Base-by-base conservation (phyloP, 1,140 invertebrate genomes). In the Drosophila tsacasi region DNA sequence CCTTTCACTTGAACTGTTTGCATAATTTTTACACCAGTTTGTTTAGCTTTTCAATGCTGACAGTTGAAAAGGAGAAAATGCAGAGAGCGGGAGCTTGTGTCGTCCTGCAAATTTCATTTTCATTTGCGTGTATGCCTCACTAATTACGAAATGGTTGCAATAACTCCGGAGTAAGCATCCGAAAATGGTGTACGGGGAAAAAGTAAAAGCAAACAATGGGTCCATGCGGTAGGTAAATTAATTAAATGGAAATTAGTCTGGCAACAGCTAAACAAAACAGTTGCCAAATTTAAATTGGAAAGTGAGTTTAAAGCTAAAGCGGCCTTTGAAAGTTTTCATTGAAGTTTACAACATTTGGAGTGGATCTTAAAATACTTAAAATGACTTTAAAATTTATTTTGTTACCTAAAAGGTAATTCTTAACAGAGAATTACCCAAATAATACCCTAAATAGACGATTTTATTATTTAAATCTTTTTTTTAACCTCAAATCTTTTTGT, bases 31-130 rank as follows among this genome's bases (percentile, higher is more conserved):
- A 57, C 73, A 65, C 62, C 52, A 62, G 68, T 83, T 89, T 87
- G 80, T 89, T 74, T 74, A 75, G 83, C 80, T 78, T 74, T 89
- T 78, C 77, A 81, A 30, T 49, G 39, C 52, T 58, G 54, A 77
- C 66, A 84, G 59, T 30, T 76, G 69, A 57, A 60, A 65, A 61
- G 63, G 52, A 47, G 46, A 55, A 60, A 63, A 47, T 37, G 57
- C 47, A 21, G 40, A 60, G 49, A 62, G 15, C 23, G n/a, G 27
- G 60, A 6, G 54, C 17, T 2, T 39, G 54, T 75, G 60, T 76
- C 39, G 54, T 42, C 57, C 61, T 54, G 75, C 30, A 59, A 52
- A 60, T 74, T 85, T 64, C 78, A 75, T 59, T 85, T 85, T 81
- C 78, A 74, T 83, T 83, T 79, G 52, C 64, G 46, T 67, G 58